phyloP scores from a whole-genome alignment of 2,113 vertebrate species.

The cattle (Bos taurus) region ARS-UCD2.0 NC_037335.1:38830001-38830500 shows the following conservation, averaged over 20 bases:
- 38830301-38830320: not conserved
- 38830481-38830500: not conserved
- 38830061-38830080: not conserved
- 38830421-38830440: not conserved
- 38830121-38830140: not conserved
- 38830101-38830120: not conserved
- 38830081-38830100: not conserved
- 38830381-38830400: not conserved
- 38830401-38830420: not conserved
- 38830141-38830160: not conserved
- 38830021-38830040: not conserved
- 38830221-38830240: not conserved
- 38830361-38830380: not conserved
- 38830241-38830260: not conserved
- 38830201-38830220: not conserved
- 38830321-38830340: not conserved
- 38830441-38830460: not conserved
- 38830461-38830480: not conserved
- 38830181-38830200: not conserved
- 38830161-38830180: not conserved
- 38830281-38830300: not conserved
- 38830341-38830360: not conserved
- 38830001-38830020: not conserved
- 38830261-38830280: not conserved
- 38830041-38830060: not conserved